These are phyloP conservation scores for Leucoraja erinaceus DNA, from an alignment of 2,113 vertebrate species.

Conservation along the genomic window DNA sequence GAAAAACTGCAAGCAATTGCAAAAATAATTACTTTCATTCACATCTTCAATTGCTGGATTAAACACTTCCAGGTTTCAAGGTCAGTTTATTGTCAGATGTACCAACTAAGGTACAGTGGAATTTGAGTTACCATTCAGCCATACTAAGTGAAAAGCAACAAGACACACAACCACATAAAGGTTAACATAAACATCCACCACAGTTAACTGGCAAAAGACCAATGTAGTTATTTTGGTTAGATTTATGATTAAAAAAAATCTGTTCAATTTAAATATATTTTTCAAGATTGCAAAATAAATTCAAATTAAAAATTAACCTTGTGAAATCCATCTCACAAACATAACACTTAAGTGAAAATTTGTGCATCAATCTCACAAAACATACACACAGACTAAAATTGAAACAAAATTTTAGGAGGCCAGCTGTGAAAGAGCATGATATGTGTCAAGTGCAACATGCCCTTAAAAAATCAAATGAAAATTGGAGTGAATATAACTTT, in stretches of 20 bases:
- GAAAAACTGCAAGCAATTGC: background rate
- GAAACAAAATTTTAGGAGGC: too few relatives aligned
- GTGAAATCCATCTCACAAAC: too few relatives aligned
- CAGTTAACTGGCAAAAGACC: background rate
- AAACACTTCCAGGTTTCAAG: too few relatives aligned
- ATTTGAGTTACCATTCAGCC: too few relatives aligned
- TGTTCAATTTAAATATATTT: background rate
- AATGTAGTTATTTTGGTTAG: background rate
- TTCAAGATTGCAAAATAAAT: background rate
- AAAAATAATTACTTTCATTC: slow-evolving; percentile 18
- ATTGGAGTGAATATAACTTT: background rate
- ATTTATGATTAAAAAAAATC: background rate
- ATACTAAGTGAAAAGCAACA: too few relatives aligned
- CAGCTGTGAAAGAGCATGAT: background rate
- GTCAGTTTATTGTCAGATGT: too few relatives aligned
- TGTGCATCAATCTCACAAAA: too few relatives aligned
- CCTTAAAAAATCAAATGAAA: background rate
- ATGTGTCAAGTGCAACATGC: background rate
- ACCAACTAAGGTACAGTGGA: too few relatives aligned
- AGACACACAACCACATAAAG: background rate
- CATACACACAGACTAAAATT: too few relatives aligned
- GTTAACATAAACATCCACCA: background rate
- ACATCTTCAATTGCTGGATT: background rate
- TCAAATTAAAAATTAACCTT: background rate
- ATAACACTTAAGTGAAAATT: background rate